Evolutionary conservation across 1,140 invertebrate species (phyloP).

Genomic region (Antheraea pernyi): DNA sequence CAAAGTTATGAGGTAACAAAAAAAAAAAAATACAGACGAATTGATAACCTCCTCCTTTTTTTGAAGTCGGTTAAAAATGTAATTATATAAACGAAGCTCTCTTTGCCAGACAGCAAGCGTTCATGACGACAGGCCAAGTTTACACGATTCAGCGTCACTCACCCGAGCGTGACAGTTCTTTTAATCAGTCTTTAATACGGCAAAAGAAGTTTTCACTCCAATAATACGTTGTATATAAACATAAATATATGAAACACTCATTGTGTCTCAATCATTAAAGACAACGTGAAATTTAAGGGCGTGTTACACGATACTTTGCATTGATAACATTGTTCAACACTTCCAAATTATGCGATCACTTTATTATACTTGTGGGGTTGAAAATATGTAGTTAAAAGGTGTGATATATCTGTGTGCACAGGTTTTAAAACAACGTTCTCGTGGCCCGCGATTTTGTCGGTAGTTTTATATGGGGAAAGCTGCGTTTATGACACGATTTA

Average conservation of each 20-base stretch:
- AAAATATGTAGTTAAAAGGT: not conserved
- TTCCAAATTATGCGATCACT: conserved; percentile 47
- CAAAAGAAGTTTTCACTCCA: too few species aligned
- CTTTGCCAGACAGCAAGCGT: too few species aligned
- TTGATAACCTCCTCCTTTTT: too few species aligned
- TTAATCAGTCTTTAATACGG: too few species aligned
- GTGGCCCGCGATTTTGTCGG: not conserved
- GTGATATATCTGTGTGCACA: not conserved
- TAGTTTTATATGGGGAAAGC: not conserved
- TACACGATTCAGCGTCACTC: too few species aligned
- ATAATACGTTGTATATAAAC: too few species aligned
- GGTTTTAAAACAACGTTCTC: not conserved
- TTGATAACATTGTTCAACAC: conserved; percentile 62
- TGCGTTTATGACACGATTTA: not conserved
- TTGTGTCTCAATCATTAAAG: conserved; percentile 23
- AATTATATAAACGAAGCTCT: too few species aligned
- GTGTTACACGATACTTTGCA: conserved; percentile 50
- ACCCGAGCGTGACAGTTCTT: too few species aligned
- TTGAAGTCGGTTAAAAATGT: too few species aligned
- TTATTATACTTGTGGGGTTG: conserved; percentile 26
- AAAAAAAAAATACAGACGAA: too few species aligned
- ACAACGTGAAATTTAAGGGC: conserved; percentile 40
- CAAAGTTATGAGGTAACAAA: too few species aligned
- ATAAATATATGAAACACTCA: conserved; percentile 12
- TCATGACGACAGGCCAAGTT: too few species aligned